These are phyloP conservation scores for Hirundo rustica DNA, from an alignment of 2,797 vertebrate species.

Conservation along the genomic window DNA sequence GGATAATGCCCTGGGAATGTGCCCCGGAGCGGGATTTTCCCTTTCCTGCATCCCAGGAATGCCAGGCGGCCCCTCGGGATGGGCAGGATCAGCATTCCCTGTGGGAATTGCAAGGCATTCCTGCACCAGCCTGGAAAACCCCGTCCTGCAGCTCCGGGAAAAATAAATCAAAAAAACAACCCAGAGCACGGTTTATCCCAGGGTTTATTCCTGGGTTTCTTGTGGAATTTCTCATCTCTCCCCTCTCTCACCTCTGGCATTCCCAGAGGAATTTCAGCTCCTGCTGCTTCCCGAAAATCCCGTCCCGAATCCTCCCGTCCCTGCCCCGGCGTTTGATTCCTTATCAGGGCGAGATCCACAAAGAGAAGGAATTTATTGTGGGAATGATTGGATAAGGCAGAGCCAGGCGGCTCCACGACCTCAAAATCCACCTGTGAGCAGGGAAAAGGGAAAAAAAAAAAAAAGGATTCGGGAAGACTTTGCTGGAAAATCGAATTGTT, in stretches of 20 bases:
- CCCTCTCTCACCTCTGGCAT: neutral
- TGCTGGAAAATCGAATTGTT: neutral
- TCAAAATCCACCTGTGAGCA: constrained; percentile 40
- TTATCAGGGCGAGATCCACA: neutral
- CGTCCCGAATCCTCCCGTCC: rapidly evolving
- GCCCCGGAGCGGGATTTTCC: neutral
- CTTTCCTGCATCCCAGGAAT: neutral
- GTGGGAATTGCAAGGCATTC: neutral
- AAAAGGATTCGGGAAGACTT: neutral
- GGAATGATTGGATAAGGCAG: constrained; percentile 35
- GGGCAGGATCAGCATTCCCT: neutral
- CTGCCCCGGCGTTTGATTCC: neutral
- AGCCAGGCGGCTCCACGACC: neutral
- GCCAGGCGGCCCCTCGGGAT: rapidly evolving
- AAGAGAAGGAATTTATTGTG: constrained; percentile 20
- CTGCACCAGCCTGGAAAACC: neutral
- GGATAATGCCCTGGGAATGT: neutral
- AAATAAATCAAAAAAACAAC: neutral
- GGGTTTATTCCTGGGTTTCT: neutral
- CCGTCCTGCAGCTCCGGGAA: rapidly evolving
- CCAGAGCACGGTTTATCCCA: neutral
- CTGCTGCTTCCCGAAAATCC: neutral
- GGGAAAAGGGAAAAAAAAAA: neutral
- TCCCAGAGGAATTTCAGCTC: neutral
- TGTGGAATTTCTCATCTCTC: neutral